A percentile compares a stretch with the other conserved stretches of the same genome.
Evolutionary conservation across 2,113 vertebrate genomes (phyloP).

Genomic region (Anarhynchus alexandrinus): DNA sequence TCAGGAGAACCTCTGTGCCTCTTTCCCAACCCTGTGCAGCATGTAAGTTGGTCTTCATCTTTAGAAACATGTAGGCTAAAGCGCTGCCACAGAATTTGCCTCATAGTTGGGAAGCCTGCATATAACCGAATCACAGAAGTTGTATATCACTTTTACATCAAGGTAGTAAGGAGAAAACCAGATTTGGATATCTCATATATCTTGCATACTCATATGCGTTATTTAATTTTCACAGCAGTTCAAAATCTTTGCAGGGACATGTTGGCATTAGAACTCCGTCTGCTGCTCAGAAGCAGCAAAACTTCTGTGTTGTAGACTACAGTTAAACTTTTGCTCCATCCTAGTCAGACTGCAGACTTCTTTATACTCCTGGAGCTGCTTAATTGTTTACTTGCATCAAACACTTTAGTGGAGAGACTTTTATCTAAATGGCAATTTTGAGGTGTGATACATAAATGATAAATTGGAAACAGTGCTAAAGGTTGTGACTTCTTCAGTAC

Average conservation of each 20-base stretch:
- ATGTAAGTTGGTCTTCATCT: not conserved
- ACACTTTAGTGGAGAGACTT: not conserved
- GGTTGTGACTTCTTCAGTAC: not conserved
- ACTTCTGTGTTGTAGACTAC: not conserved
- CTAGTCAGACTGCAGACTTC: not conserved
- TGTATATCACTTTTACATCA: not conserved
- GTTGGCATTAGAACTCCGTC: not conserved
- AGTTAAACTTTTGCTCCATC: not conserved
- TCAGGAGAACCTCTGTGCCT: not conserved
- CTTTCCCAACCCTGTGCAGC: not conserved
- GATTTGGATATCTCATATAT: accelerated
- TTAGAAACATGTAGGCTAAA: not conserved
- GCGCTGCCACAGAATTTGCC: not conserved
- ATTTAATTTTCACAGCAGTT: not conserved
- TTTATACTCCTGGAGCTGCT: not conserved
- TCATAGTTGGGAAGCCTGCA: not conserved
- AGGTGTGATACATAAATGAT: not conserved
- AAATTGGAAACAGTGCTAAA: not conserved
- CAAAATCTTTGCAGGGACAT: not conserved
- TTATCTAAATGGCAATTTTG: not conserved
- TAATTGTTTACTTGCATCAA: not conserved
- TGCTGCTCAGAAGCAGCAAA: not conserved
- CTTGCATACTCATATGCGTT: not conserved
- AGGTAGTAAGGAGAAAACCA: not conserved
- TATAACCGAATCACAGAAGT: not conserved